Conservation (phyloP, 1,140 invertebrate genomes). For the Acarapis woodi region DNA sequence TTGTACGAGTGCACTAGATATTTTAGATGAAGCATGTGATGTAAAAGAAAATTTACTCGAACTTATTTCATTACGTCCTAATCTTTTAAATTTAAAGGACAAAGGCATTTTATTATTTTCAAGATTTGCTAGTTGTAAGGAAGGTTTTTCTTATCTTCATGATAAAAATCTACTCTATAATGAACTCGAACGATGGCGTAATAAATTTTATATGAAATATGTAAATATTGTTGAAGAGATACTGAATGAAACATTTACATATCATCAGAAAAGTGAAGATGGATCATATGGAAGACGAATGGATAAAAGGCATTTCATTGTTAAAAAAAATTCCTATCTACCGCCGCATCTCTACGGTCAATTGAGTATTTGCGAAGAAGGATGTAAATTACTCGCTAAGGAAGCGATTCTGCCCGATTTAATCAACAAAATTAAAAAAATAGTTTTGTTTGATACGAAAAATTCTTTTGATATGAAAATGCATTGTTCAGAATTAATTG, state of each 20-base stretch:
- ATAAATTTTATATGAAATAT: slow-evolving; percentile 28
- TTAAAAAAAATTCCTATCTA: slow-evolving; percentile 27
- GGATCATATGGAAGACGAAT: slow-evolving; percentile 37
- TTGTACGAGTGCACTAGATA: slow-evolving; percentile 39
- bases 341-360: slow-evolving; percentile 66
- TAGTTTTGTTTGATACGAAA: not conserved
- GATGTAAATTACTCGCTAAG: slow-evolving; percentile 30
- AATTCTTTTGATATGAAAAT: not conserved
- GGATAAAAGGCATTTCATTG: slow-evolving; percentile 8
- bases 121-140: slow-evolving; percentile 40
- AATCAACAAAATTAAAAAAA: not conserved
- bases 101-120: slow-evolving; percentile 47
- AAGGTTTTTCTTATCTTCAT: slow-evolving; percentile 33
- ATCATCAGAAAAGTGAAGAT: slow-evolving; percentile 46
- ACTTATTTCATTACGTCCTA: slow-evolving; percentile 33
- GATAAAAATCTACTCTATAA: slow-evolving; percentile 34
- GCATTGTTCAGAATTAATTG: slow-evolving; percentile 14
- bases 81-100: slow-evolving; percentile 46
- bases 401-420: slow-evolving; percentile 13
- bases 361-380: slow-evolving; percentile 40
- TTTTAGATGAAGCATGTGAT: slow-evolving; percentile 72
- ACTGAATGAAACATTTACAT: slow-evolving; percentile 53
- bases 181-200: slow-evolving; percentile 44
- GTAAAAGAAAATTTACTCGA: slow-evolving; percentile 38
- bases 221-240: slow-evolving; percentile 58